These are phyloP conservation scores for Orthonyx spaldingii DNA, from an alignment of 2,113 vertebrate species.

Conservation along the genomic window DNA sequence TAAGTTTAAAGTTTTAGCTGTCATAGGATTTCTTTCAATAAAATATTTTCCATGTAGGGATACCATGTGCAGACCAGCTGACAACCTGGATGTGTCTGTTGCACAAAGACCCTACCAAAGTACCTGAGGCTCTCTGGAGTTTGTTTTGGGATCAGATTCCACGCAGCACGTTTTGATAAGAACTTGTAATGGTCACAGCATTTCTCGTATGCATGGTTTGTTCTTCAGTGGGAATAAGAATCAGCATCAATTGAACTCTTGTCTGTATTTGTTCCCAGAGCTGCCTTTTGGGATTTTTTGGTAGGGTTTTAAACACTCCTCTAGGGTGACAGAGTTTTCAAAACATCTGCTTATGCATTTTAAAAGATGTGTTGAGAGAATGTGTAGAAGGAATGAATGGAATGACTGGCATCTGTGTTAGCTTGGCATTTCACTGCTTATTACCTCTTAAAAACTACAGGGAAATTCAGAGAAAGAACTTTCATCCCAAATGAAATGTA, in stretches of 20 bases:
- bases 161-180: background rate
- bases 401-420: conserved; percentile 4
- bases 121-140: background rate
- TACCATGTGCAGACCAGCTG: background rate
- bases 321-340: background rate
- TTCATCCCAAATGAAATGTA: background rate
- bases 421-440: background rate
- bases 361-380: background rate
- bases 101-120: background rate
- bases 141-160: background rate
- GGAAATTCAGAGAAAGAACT: background rate
- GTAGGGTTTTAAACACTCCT: background rate
- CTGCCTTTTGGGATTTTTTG: background rate
- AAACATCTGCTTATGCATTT: background rate
- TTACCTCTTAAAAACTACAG: background rate
- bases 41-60: background rate
- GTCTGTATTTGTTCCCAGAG: background rate
- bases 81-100: background rate
- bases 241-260: background rate
- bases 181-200: background rate
- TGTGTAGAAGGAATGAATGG: conserved; percentile 21
- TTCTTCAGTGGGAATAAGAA: background rate
- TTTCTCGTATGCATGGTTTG: background rate
- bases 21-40: background rate
- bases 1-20: background rate